A percentile compares a stretch with the other conserved stretches of the same genome.
Evolutionary conservation across 2,888 invertebrate species (phyloP).

Genomic region (Caenorhabditis imperialis): DNA sequence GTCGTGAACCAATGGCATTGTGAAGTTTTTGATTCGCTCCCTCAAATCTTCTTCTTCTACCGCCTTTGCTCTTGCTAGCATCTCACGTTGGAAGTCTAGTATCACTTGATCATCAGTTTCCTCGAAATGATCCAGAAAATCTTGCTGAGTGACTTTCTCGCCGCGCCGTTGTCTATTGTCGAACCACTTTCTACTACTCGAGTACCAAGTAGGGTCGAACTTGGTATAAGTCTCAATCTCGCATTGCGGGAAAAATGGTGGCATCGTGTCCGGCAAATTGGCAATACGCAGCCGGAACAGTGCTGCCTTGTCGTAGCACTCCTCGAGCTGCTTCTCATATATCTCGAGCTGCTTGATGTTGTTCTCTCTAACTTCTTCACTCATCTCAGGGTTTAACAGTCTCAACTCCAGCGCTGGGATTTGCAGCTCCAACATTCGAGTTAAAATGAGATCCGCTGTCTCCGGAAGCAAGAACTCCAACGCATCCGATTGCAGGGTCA

Average conservation of each 20-base stretch:
- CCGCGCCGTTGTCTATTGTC: neutral
- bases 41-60: neutral
- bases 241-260: slow-evolving; percentile 2
- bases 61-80: slow-evolving; percentile 13
- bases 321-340: slow-evolving; percentile 7
- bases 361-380: neutral
- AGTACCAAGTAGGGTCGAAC: slow-evolving; percentile 26
- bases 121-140: slow-evolving; percentile 17
- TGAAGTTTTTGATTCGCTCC: slow-evolving; percentile 7
- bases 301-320: neutral
- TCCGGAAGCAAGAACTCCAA: slow-evolving; percentile 3
- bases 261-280: neutral
- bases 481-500: neutral
- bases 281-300: neutral
- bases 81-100: slow-evolving; percentile 17
- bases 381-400: neutral
- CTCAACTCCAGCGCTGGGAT: slow-evolving; percentile 6
- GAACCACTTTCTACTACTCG: slow-evolving; percentile 20
- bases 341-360: neutral
- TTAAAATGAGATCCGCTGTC: slow-evolving; percentile 10
- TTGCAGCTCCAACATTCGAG: slow-evolving; percentile 11
- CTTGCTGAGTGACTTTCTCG: neutral
- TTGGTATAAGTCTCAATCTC: neutral
- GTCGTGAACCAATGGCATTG: slow-evolving; percentile 13
- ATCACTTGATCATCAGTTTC: slow-evolving; percentile 1